Evolutionary conservation across 2,797 vertebrate genomes (phyloP).

Genomic region (Karalla daura): DNA sequence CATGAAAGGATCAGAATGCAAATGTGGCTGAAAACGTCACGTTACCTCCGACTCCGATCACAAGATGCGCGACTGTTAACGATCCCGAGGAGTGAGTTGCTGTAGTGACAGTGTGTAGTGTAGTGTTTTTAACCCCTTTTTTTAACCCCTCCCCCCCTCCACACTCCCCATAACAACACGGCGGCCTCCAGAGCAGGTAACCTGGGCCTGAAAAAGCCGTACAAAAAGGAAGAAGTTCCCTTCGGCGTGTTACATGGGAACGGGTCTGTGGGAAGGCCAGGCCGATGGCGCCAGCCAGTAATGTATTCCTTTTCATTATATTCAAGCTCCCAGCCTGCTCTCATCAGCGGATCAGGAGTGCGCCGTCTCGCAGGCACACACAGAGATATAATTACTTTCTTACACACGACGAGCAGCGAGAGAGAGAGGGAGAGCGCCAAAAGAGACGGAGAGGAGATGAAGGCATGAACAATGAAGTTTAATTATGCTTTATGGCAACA

Average conservation of each 20-base stretch:
- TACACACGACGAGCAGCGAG: conserved; percentile 52
- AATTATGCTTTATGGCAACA: conserved; percentile 79
- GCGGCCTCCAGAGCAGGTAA: conserved; percentile 12
- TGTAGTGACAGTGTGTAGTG: conserved; percentile 37
- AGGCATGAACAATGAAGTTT: conserved; percentile 72
- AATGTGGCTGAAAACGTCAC: conserved; percentile 29
- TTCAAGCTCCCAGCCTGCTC: conserved; percentile 71
- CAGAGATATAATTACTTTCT: conserved; percentile 78
- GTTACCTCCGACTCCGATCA: conserved; percentile 32
- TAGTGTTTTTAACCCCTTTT: too few species aligned
- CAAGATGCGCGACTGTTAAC: conserved; percentile 40
- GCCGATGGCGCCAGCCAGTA: conserved; percentile 49
- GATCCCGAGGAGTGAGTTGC: conserved; percentile 23
- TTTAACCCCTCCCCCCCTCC: too few species aligned
- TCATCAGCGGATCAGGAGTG: conserved; percentile 76
- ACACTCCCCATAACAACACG: not conserved
- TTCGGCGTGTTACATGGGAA: conserved; percentile 13
- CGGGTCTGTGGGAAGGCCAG: conserved; percentile 41
- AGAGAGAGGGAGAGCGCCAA: conserved; percentile 25
- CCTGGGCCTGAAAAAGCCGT: conserved; percentile 14
- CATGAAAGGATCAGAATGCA: conserved; percentile 54
- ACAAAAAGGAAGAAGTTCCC: conserved; percentile 24
- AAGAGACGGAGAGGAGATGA: conserved; percentile 53
- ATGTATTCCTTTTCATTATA: conserved; percentile 78
- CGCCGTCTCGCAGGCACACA: conserved; percentile 62